Evolutionary conservation across 1,140 invertebrate species (phyloP).

Genomic region (Drosophila mauritiana): DNA sequence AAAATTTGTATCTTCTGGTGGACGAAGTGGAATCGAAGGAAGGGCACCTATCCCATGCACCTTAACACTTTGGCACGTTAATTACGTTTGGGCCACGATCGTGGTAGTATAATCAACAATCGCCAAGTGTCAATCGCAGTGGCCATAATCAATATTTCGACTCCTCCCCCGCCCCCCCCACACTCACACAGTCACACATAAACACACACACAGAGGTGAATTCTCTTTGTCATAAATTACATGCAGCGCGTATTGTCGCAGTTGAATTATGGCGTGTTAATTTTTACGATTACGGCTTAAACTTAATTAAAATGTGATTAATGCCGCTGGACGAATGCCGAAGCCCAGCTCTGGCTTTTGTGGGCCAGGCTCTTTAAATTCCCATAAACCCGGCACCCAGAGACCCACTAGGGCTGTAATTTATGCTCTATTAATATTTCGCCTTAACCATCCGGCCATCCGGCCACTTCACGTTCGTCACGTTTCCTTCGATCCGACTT

Average conservation of each 20-base stretch:
- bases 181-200: background rate
- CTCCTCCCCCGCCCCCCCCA: background rate
- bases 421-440: conserved; percentile 83
- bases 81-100: conserved; percentile 63
- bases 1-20: conserved; percentile 73
- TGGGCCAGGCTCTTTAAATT: conserved; percentile 72
- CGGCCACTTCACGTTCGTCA: conserved; percentile 30
- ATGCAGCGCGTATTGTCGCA: conserved; percentile 79
- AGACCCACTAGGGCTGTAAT: conserved; percentile 48
- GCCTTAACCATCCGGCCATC: conserved; percentile 54
- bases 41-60: conserved; percentile 49
- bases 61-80: conserved; percentile 82
- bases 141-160: conserved; percentile 81
- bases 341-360: conserved; percentile 46
- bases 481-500: conserved; percentile 32
- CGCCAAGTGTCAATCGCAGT: conserved; percentile 48
- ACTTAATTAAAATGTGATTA: conserved; percentile 83
- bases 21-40: background rate
- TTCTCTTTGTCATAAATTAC: conserved; percentile 71
- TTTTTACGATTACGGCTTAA: conserved; percentile 83
- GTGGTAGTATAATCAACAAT: conserved; percentile 62
- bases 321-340: conserved; percentile 52
- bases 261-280: conserved; percentile 83
- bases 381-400: conserved; percentile 61
- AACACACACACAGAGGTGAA: background rate